These are phyloP conservation scores for Darevskia mixta DNA, from an alignment of 2,797 vertebrate genomes.

Conservation along the genomic window DNA sequence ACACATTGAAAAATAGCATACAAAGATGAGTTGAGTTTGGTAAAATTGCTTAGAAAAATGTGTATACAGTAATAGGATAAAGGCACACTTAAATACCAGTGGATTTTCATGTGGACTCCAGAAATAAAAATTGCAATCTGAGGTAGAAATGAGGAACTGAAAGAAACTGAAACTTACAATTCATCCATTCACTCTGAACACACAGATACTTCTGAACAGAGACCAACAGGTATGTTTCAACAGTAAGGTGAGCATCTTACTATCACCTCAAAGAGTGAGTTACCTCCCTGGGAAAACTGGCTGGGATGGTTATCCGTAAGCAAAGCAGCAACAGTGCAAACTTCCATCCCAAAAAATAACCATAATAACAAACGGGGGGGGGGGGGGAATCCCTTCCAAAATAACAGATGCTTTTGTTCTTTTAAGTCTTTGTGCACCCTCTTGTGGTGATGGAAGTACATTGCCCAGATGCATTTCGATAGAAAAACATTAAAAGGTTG, in stretches of 20 bases:
- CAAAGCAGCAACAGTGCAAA: no score
- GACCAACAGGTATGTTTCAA: neutral
- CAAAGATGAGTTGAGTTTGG: no score
- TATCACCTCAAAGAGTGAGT: neutral
- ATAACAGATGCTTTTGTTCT: neutral
- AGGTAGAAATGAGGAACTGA: no score
- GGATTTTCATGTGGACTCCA: no score
- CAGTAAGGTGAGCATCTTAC: no score
- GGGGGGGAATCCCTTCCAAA: neutral
- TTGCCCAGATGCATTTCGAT: neutral
- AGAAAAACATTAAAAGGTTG: neutral
- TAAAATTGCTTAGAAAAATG: no score
- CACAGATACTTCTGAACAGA: neutral
- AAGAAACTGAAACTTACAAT: neutral
- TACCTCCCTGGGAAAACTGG: neutral
- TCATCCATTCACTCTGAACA: neutral
- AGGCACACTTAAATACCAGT: no score
- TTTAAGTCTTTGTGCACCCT: slow-evolving; percentile 55
- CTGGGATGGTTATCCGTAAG: neutral
- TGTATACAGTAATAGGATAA: no score
- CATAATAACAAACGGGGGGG: no score
- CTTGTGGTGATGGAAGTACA: slow-evolving; percentile 24
- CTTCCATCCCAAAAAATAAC: neutral
- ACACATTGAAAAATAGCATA: no score
- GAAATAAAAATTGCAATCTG: no score